Base-by-base conservation (phyloP, 2,797 vertebrate genomes). In the Scarus forsteni region DNA sequence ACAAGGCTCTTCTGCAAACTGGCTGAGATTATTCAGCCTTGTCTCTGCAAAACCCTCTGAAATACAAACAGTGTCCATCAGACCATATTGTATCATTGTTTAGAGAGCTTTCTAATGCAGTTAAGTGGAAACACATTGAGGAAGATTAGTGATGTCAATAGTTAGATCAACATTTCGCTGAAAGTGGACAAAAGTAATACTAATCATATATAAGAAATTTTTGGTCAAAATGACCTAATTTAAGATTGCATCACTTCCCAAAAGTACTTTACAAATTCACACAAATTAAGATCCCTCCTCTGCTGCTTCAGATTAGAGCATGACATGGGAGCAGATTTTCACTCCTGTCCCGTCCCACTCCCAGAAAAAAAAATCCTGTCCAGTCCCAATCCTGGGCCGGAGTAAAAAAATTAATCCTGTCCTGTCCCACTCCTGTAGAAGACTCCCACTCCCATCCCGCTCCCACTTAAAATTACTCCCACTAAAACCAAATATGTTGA, bases 71-170 rank as follows among this genome's bases (percentile, higher is more conserved):
- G 49, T 50, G 56, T 71, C 48, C 55, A 65, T 76, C 66, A 60
- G 11, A 69, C 60, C 54, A 60, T 76, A 68, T 54, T 54, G 35
- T 67, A 40, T 55, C 35, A 34, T 52, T 73, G 77, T 75, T 84
- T 75, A 45, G 63, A 77, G 66, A 65, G 53, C 74, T 75, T 79
- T 76, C 50, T 71, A 44, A 66, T 68, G 18, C 34, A 27, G 64
- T 14, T 77, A 85, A 91, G 73, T 56, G 51, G 83, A 82, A 85
- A 70, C 83, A 86, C 59, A 77, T 88, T 75, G 57, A 73, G 39
- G 8, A 35, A 27, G 19, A 70, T 70, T 40, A 43, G 3, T 45
- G 11, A 52, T 68, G 62, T 78, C 54, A 61, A n/a, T 35, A 52
- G 45, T 35, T 27, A 16, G 65, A 44, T 76, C 36, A 50, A 5